A percentile compares a stretch with the other conserved stretches of the same genome.
These are phyloP conservation scores for Meriones psammophilus DNA, from an alignment of 2,797 vertebrate species.

Conservation along the genomic window DNA sequence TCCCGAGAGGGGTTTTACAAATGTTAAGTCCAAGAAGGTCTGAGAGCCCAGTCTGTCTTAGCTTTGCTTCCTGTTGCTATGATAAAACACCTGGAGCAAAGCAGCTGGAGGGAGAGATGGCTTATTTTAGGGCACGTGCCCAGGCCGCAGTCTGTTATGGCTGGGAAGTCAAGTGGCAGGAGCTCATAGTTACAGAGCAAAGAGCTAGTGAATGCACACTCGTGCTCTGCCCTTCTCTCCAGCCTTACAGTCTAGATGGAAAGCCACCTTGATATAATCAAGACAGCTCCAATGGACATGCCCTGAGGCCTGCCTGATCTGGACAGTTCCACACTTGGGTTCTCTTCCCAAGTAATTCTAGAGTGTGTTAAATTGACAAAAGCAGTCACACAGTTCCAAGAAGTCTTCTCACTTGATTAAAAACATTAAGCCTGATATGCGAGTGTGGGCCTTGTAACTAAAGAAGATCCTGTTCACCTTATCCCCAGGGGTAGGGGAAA, in stretches of 20 bases:
- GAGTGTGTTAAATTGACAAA: neutral
- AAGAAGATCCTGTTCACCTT: slow-evolving; percentile 22
- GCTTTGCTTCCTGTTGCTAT: neutral
- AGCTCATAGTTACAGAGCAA: neutral
- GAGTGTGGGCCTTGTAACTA: neutral
- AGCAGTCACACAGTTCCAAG: neutral
- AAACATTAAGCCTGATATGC: neutral
- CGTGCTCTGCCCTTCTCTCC: neutral
- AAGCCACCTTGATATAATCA: neutral
- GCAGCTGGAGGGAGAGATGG: too few species aligned
- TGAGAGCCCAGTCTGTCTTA: neutral
- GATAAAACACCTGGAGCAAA: neutral
- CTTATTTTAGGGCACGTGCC: neutral
- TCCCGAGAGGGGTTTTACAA: neutral
- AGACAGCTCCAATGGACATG: too few species aligned
- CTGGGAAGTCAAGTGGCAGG: neutral
- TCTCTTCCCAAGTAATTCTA: neutral
- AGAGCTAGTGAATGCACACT: neutral
- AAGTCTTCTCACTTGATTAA: slow-evolving; percentile 43
- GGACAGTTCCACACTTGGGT: neutral
- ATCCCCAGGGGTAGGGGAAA: slow-evolving; percentile 72
- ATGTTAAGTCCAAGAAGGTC: slow-evolving; percentile 1
- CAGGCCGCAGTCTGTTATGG: neutral
- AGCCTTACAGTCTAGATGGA: too few species aligned
- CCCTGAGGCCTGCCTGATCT: neutral